phyloP scores from a whole-genome alignment of 2,113 vertebrate genomes.

The Propithecus coquereli region DNA sequence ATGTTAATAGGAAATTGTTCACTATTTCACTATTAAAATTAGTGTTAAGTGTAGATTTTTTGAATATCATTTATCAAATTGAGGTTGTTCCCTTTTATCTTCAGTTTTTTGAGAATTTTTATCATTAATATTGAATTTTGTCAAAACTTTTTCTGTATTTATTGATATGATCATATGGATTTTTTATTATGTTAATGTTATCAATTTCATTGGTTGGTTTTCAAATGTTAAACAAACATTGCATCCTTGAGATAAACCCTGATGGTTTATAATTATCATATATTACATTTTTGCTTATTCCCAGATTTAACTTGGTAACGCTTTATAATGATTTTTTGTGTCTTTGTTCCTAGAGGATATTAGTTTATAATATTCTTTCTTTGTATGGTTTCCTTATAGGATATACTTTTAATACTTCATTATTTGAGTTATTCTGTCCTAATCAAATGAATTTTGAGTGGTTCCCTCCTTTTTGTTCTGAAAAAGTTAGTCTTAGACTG shows the following conservation, averaged over 20 bases:
- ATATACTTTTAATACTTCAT: background rate
- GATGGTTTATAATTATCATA: background rate
- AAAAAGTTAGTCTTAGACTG: background rate
- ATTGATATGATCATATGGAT: background rate
- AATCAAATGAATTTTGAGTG: background rate
- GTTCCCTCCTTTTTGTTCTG: background rate
- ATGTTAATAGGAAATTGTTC: background rate
- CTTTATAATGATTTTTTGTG: background rate
- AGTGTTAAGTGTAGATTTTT: background rate
- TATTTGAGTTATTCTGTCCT: background rate
- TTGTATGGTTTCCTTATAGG: background rate
- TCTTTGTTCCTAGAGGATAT: background rate
- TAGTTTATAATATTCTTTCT: background rate
- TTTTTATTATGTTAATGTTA: background rate
- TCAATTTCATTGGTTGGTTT: background rate
- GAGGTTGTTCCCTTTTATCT: background rate
- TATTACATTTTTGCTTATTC: background rate
- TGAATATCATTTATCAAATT: background rate
- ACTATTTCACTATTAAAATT: background rate
- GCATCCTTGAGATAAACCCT: background rate
- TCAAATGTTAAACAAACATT: background rate
- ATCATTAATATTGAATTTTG: background rate
- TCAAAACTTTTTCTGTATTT: background rate
- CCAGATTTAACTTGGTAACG: background rate
- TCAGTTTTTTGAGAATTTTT: background rate